A percentile compares a stretch with the other conserved stretches of the same genome.
These are phyloP conservation scores for Thymelicus sylvestris DNA, from an alignment of 2,888 invertebrate genomes.

Conservation along the genomic window DNA sequence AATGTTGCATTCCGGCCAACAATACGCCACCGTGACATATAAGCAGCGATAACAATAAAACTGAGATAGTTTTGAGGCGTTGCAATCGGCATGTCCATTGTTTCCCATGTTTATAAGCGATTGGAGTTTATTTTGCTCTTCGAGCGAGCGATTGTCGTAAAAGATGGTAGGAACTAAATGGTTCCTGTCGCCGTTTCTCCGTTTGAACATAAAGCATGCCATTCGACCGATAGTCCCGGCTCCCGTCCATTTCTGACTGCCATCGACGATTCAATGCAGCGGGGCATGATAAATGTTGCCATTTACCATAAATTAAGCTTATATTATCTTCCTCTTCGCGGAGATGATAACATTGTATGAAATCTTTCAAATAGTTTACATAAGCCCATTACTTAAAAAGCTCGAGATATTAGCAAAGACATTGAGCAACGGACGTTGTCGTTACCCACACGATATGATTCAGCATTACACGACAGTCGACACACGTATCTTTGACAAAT, in stretches of 20 bases:
- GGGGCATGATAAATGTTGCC: constrained; percentile 58
- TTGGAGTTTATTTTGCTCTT: constrained; percentile 55
- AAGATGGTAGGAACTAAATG: constrained; percentile 74
- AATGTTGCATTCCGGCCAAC: constrained; percentile 55
- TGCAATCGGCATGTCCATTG: constrained; percentile 58
- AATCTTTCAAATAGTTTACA: background rate
- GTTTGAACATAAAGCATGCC: constrained; percentile 68
- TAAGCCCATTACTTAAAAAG: background rate
- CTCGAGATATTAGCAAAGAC: constrained; percentile 4
- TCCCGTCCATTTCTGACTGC: constrained; percentile 56
- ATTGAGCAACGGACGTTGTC: background rate
- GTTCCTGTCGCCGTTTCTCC: constrained; percentile 61
- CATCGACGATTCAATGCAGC: constrained; percentile 58
- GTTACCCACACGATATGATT: constrained; percentile 20
- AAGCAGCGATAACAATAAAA: constrained; percentile 53
- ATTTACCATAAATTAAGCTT: constrained; percentile 42
- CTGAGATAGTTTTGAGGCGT: constrained; percentile 49
- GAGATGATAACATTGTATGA: constrained; percentile 6
- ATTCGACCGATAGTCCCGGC: constrained; percentile 50
- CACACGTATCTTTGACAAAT: constrained; percentile 26
- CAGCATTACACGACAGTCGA: constrained; percentile 7
- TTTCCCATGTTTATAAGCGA: constrained; percentile 50
- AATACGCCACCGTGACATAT: constrained; percentile 48
- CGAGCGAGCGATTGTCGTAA: constrained; percentile 61
- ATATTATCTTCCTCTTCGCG: constrained; percentile 6